A percentile compares a stretch with the other conserved stretches of the same genome.
Conservation (phyloP, 2,888 invertebrate genomes). For the Gymnocheta viridis region DNA sequence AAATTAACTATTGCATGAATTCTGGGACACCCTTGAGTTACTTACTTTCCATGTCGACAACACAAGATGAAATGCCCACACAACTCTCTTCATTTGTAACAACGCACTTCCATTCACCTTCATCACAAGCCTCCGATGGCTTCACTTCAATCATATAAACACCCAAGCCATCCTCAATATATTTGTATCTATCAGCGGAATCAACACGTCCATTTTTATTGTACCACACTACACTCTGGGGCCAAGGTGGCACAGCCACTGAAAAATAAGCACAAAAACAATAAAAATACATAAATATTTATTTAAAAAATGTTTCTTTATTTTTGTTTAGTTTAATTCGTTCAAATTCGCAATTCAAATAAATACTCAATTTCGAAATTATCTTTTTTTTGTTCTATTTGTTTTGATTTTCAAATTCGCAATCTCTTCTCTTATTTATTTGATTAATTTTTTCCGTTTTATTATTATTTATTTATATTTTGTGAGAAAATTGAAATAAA, state of each 20-base stretch:
- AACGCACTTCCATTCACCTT: conserved; percentile 95
- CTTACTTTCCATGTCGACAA: conserved; percentile 90
- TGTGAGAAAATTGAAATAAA: conserved; percentile 45
- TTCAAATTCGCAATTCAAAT: not conserved
- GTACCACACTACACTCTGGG: conserved; percentile 91
- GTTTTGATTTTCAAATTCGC: conserved; percentile 75
- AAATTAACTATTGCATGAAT: not conserved
- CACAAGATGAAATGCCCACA: conserved; percentile 89
- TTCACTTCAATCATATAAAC: conserved; percentile 89
- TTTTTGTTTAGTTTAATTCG: not conserved
- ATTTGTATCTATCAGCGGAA: conserved; percentile 87
- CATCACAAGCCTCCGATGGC: conserved; percentile 90
- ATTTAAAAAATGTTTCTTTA: not conserved
- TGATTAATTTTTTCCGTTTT: not conserved
- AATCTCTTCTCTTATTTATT: conserved; percentile 44
- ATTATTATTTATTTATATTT: too few species aligned
- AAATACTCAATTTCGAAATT: conserved; percentile 5
- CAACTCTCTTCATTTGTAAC: conserved; percentile 89
- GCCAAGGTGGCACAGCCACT: conserved; percentile 94
- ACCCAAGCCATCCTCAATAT: conserved; percentile 91
- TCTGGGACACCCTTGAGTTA: conserved; percentile 18
- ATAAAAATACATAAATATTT: not conserved
- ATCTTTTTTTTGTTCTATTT: conserved; percentile 53
- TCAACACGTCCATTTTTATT: conserved; percentile 92
- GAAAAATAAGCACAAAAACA: not conserved